Evolutionary conservation across 2,888 invertebrate species (phyloP), one percentile per base, ranked within the genome.

Genomic region (Hymenopus coronatus): DNA sequence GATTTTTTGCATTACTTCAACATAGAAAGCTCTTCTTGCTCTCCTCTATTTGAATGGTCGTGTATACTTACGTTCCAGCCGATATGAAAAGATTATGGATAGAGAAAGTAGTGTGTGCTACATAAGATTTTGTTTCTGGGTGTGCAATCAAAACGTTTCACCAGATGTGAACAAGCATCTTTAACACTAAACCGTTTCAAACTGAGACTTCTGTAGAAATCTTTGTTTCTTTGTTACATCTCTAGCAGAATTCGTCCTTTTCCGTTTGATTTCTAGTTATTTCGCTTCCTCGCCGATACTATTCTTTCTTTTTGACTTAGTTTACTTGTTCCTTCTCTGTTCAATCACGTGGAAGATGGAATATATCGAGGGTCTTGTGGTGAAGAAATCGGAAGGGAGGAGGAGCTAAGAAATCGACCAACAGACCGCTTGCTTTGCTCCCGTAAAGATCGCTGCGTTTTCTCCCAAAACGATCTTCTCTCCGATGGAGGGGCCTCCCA

Each of bases 281-380:
- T 46, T 54, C 85, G 27, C 54, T 70, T 70, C 54, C 54, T 20
- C 54, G 54, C 54, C 54, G 20, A 85, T 85, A 27, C 85, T 46
- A 85, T 85, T 85, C 40, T 54, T 27, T 85, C 40, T n/a, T n/a
- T 85, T 9, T 85, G 85, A 85, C 28, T 85, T 85, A 15, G 14
- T 85, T 85, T 85, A 85, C 54, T 85, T 70, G 33, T 85, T 27
- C 27, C 85, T 33, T 85, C 46, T 14, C 54, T 46, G 46, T 85
- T 46, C 85, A 85, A 85, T 85, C 85, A 85, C 27, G 85, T 54
- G 85, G 85, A 85, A 85, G 46, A 46, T 46, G 85, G 46, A 85
- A 85, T 85, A 84, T 84, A 85, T 46, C 46, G 54, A 27, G 85
- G 15, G 54, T 20, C 7, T 46, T 33, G 46, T 28, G 46, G 54